Conservation (phyloP, 2,888 invertebrate species). For the Dicycla oo region DNA sequence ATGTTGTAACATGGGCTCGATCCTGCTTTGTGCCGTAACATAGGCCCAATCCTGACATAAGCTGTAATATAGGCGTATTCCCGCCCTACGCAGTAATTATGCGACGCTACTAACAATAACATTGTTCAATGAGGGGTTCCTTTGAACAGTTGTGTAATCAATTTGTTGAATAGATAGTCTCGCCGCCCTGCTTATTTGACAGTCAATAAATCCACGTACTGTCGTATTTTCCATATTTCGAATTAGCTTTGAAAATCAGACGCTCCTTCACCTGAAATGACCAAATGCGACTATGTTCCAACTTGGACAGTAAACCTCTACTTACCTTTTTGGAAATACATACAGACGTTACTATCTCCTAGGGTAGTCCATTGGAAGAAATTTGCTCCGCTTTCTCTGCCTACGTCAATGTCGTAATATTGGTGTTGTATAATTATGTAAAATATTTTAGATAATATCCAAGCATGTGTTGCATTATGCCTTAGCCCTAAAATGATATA, state of each 20-base stretch:
- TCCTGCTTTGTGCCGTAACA: background rate
- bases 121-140: background rate
- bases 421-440: constrained; percentile 33
- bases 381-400: constrained; percentile 35
- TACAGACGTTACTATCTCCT: background rate
- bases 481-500: constrained; percentile 35
- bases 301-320: background rate
- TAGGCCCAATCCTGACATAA: background rate
- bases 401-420: constrained; percentile 62
- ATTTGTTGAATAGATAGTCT: background rate
- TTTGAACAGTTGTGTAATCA: background rate
- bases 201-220: background rate
- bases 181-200: background rate
- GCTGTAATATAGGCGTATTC: background rate
- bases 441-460: constrained; percentile 17
- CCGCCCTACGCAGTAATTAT: background rate
- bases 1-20: background rate
- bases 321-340: background rate
- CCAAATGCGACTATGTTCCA: background rate
- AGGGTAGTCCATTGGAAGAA: background rate
- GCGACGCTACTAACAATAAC: too few species aligned
- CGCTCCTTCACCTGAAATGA: background rate
- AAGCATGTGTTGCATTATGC: constrained; percentile 64
- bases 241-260: background rate
- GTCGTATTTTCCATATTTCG: too few species aligned